Base-by-base conservation (phyloP, 2,888 invertebrate species). In the Leptopilina myrica region DNA sequence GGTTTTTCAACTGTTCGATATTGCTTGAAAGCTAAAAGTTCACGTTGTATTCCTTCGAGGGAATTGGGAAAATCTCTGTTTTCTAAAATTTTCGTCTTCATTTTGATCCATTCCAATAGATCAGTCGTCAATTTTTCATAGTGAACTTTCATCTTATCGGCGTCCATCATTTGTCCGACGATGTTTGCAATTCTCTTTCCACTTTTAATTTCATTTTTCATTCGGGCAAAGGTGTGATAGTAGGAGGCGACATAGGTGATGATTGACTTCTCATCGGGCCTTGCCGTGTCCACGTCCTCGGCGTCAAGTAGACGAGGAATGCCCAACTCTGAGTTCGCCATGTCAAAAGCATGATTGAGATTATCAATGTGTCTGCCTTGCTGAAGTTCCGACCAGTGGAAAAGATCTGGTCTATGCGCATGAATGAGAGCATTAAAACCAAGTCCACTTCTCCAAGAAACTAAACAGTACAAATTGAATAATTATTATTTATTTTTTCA, bases 371-470 rank as follows among this genome's bases (percentile, higher is more conserved):
- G 97, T 90, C 96, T 96, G 73, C 94, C 93, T 75, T 95, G 96
- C 76, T 96, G 95, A 78, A 99, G 93, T 81, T 95, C 94, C 85
- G 95, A 93, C 94, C 96, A 99, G 87, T 97, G 96, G 92, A 99
- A 97, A 86, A 99, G 93, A 92, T 99, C 99, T 11, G 99, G 99
- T 82, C 99, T 94, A 93, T 99, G 99, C 43, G 98, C 96, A 91
- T 99, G 99, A 88, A 99, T 99, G 82, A 99, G 96, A 5, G 99
- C 99, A 92, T 99, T 99, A 94, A 99, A 99, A 64, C 98, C 99
- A 85, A 99, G 94, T 8, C 99, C 99, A 84, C 96, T 97, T 83
- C 99, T 94, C 99, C 99, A 99, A 59, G 98, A 98, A 87, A 96
- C 96, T 86, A 69, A 46, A 64, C 5, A 80, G 40, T 20, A 20